Evolutionary conservation across 2,797 vertebrate genomes (phyloP).

Genomic region (Alectoris magna): DNA sequence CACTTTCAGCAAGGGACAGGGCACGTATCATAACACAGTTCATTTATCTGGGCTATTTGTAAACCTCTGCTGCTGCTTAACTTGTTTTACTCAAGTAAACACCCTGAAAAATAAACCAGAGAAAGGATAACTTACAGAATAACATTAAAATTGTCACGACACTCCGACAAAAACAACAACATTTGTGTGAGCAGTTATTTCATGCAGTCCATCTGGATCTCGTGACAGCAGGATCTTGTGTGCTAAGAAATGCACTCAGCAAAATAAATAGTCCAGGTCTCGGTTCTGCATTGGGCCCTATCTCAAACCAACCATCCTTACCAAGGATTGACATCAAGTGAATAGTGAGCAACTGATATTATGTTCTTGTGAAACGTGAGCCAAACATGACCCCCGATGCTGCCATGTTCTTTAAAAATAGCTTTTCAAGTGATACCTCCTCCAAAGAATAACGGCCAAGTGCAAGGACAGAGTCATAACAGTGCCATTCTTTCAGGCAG

Average conservation of each 20-base stretch:
- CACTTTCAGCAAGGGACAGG: neutral
- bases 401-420: neutral
- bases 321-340: neutral
- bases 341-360: constrained; percentile 14
- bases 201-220: accelerated
- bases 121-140: neutral
- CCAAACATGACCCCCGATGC: neutral
- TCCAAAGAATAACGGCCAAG: constrained; percentile 8
- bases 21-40: accelerated
- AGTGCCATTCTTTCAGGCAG: constrained; percentile 22
- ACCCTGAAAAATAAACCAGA: neutral
- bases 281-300: neutral
- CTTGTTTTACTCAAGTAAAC: neutral
- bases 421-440: constrained; percentile 42
- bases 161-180: neutral
- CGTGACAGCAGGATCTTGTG: neutral
- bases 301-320: neutral
- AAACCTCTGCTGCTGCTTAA: neutral
- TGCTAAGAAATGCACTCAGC: neutral
- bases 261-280: neutral
- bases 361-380: neutral
- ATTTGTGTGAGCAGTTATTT: neutral
- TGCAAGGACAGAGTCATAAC: neutral
- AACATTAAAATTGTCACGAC: neutral
- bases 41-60: neutral